Evolutionary conservation across 2,797 vertebrate genomes (phyloP).

Genomic region (Rhinichthys osculus): DNA sequence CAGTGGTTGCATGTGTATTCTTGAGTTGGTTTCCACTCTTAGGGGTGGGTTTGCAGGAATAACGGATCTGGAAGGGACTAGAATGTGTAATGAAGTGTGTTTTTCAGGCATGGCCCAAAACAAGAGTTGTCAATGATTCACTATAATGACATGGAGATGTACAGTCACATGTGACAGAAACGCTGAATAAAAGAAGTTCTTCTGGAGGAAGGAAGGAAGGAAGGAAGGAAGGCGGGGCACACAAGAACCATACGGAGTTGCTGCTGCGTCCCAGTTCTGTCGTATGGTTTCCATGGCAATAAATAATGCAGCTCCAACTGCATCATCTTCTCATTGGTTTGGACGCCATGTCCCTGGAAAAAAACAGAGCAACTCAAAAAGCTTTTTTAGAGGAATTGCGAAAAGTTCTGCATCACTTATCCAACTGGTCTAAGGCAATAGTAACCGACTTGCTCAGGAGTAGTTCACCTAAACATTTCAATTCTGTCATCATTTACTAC

Average conservation of each 20-base stretch:
- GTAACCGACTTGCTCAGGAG: neutral
- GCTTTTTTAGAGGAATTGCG: neutral
- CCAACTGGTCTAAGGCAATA: neutral
- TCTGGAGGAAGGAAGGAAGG: neutral
- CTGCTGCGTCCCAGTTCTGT: slow-evolving; percentile 69
- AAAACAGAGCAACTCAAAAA: slow-evolving; percentile 49
- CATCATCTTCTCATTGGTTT: slow-evolving; percentile 44
- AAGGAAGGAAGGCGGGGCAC: neutral
- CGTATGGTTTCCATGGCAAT: slow-evolving; percentile 57
- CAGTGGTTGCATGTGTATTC: slow-evolving; percentile 1
- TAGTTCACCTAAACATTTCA: neutral
- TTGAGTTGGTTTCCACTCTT: slow-evolving; percentile 23
- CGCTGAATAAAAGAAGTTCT: neutral
- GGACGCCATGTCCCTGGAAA: slow-evolving; percentile 51
- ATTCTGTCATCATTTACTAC: too few species aligned
- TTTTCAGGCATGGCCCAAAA: slow-evolving; percentile 1
- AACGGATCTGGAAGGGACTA: neutral
- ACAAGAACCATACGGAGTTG: slow-evolving; percentile 49
- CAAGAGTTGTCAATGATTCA: neutral
- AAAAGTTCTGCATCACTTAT: neutral
- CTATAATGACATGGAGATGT: slow-evolving; percentile 11
- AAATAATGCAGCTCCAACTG: slow-evolving; percentile 63
- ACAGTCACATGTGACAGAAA: neutral
- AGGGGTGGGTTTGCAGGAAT: slow-evolving; percentile 5
- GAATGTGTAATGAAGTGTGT: slow-evolving; percentile 22